Base-by-base conservation (phyloP, 1,140 invertebrate genomes). In the Lepidurus apus region DNA sequence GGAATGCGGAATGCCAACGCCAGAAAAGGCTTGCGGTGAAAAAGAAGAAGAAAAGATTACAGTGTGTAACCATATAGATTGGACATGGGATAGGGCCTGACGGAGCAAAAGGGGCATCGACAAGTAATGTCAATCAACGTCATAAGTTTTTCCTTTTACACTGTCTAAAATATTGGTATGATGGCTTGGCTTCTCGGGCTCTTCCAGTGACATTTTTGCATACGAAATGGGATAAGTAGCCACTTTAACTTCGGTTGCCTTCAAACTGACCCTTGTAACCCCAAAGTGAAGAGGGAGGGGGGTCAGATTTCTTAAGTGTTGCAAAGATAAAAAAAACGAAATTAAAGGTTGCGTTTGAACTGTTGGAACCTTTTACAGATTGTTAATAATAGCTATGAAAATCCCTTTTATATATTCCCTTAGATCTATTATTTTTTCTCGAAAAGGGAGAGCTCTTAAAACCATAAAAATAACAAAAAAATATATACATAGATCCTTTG, bases 121-220 rank as follows among this genome's bases (percentile, higher is more conserved):
- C 53, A 65, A 65, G n/a, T 65, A 65, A 65, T 65, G 53, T 65
- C 53, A 65, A 65, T 65, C 53, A 65, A 65, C 17, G 53, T 65
- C 53, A 65, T 65, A 65, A 65, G 21, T 65, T 34, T 34, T 65
- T 65, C 53, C 53, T 65, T 65, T 65, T 65, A 65, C 13, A n/a
- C 53, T 34, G 34, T 34, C 34, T 34, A 34, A 34, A 17, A 13
- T 65, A n/a, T 9, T 65, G 53, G 17, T 65, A 65, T 21, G 21
- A 13, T 21, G 13, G 53, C 53, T 13, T 21, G 53, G 53, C 21
- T 21, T 21, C n/a, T 65, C 17, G 53, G 53, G 53, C 53, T 65
- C 21, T 65, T 65, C 53, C 53, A 65, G 17, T 7, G 53, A 65
- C 53, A 65, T 65, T 65, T 65, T 65, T 65, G 53, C 53, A 65